A percentile compares a stretch with the other conserved stretches of the same genome.
These are phyloP conservation scores for Psittacula echo DNA, from an alignment of 2,797 vertebrate species.

Conservation along the genomic window DNA sequence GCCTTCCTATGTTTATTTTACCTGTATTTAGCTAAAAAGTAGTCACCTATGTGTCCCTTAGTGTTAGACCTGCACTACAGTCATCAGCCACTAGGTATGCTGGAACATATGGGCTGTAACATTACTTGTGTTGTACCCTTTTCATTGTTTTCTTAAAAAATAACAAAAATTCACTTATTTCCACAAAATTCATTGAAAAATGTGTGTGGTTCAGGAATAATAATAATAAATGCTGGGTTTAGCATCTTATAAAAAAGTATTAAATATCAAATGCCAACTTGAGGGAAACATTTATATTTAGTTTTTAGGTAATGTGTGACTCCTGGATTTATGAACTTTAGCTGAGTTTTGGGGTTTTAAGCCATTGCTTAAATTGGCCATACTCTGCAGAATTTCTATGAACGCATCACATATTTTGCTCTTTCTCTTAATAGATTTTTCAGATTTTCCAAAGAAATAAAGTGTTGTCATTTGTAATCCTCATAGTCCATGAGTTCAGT, in stretches of 20 bases:
- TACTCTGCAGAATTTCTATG: neutral
- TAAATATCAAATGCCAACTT: neutral
- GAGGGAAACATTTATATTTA: neutral
- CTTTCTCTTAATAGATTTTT: neutral
- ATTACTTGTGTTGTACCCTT: neutral
- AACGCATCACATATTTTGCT: neutral
- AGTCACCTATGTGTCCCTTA: neutral
- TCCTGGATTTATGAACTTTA: neutral
- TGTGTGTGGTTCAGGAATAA: neutral
- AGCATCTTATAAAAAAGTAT: neutral
- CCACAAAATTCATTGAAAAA: neutral
- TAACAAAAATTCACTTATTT: neutral
- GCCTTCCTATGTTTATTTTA: neutral
- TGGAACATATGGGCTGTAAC: neutral
- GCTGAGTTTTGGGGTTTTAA: neutral
- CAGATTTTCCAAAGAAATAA: neutral
- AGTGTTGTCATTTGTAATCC: neutral
- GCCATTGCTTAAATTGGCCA: neutral
- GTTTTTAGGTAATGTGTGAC: neutral
- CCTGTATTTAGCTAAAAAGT: neutral
- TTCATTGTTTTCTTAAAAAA: neutral
- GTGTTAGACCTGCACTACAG: neutral
- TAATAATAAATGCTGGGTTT: neutral
- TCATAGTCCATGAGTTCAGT: neutral
- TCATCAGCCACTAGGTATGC: neutral